Conservation (phyloP, 2,888 invertebrate genomes). For the Conchocele bisecta region DNA sequence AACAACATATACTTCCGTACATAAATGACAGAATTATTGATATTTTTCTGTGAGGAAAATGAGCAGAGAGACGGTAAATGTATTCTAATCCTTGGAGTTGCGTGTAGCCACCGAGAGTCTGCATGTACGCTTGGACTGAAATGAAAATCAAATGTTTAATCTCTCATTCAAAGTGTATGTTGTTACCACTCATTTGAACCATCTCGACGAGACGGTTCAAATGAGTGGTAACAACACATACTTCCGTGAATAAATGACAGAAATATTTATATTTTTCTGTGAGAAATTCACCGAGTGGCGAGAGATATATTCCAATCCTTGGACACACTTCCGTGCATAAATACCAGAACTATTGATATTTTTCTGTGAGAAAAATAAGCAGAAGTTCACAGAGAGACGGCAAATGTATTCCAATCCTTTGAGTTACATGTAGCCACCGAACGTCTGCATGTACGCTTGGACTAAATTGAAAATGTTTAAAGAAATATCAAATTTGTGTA, state of each 20-base stretch:
- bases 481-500: background rate
- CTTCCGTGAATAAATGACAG: background rate
- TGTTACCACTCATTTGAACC: too few species aligned
- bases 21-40: too few species aligned
- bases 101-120: conserved; percentile 93
- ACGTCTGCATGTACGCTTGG: conserved; percentile 98
- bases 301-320: conserved; percentile 90
- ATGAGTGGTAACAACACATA: too few species aligned
- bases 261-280: too few species aligned
- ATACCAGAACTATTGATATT: too few species aligned
- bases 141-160: conserved; percentile 14
- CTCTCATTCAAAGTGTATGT: too few species aligned
- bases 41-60: too few species aligned
- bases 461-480: conserved; percentile 84
- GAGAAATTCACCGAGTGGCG: conserved; percentile 90
- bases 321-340: conserved; percentile 67
- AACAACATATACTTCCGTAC: too few species aligned
- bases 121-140: conserved; percentile 96
- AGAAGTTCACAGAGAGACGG: conserved; percentile 91
- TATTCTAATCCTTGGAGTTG: conserved; percentile 88
- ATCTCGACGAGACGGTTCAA: too few species aligned
- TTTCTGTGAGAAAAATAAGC: too few species aligned
- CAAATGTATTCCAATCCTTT: conserved; percentile 90
- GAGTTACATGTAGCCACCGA: conserved; percentile 90
- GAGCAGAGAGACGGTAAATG: conserved; percentile 93